phyloP scores from a whole-genome alignment of 1,140 invertebrate genomes.

The Laupala kohalensis region DNA sequence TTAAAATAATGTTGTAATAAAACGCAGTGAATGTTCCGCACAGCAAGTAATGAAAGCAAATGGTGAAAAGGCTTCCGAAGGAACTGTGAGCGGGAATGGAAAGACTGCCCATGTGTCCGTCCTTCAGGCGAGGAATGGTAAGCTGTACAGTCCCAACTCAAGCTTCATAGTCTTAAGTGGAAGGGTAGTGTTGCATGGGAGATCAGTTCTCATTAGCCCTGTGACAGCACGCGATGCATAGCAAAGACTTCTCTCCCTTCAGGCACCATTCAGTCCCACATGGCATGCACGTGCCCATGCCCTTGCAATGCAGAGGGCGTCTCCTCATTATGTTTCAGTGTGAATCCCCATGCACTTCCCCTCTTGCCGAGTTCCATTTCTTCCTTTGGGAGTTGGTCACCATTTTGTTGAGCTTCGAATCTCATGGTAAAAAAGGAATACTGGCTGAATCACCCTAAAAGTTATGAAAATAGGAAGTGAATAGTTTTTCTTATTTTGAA shows the following conservation, averaged over 20 bases:
- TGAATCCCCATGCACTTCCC: no score
- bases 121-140: not conserved
- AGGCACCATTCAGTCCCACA: not conserved
- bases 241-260: not conserved
- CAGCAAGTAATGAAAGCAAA: not conserved
- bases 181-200: not conserved
- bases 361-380: no score
- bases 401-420: no score
- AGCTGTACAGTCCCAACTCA: no score
- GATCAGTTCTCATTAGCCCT: not conserved
- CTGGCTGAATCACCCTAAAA: no score
- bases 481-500: no score
- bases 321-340: no score
- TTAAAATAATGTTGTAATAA: not conserved
- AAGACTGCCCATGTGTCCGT: no score
- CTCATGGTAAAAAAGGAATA: no score
- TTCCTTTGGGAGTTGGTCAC: no score
- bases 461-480: no score
- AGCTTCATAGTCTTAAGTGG: no score
- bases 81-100: not conserved
- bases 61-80: not conserved
- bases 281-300: not conserved
- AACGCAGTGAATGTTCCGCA: not conserved
- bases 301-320: not conserved
- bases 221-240: not conserved